These are phyloP conservation scores for Amphipyra berbera DNA, from an alignment of 2,888 invertebrate genomes.

Conservation along the genomic window DNA sequence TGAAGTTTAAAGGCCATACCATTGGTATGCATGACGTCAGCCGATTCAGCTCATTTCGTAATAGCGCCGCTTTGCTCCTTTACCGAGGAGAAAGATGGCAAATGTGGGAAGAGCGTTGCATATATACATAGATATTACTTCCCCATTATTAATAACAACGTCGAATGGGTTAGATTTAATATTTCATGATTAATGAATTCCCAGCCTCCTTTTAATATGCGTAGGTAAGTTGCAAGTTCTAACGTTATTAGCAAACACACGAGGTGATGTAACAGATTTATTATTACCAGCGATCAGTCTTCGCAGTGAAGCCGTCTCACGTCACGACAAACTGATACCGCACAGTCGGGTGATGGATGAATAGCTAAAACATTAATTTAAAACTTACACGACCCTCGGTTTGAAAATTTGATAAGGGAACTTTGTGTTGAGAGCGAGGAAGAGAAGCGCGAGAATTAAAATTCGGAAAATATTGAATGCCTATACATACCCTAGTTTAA, in stretches of 20 bases:
- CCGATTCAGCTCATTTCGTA: conserved; percentile 5
- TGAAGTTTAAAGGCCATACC: no score
- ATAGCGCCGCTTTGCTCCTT: conserved; percentile 11
- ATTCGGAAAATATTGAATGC: background rate
- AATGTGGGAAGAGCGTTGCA: background rate
- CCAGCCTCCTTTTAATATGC: conserved; percentile 51
- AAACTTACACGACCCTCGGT: conserved; percentile 68
- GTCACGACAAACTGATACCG: conserved; percentile 69
- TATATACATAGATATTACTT: background rate
- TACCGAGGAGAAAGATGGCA: conserved; percentile 20
- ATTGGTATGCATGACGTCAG: conserved; percentile 26
- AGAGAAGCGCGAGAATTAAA: conserved; percentile 12
- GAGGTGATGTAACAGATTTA: conserved; percentile 58
- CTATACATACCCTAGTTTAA: no score
- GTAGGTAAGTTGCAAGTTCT: conserved; percentile 46
- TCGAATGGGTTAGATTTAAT: conserved; percentile 33
- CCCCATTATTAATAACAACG: conserved; percentile 19
- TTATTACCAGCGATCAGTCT: conserved; percentile 66
- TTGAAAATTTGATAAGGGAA: conserved; percentile 66
- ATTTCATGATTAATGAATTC: conserved; percentile 53
- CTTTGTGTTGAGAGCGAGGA: conserved; percentile 32
- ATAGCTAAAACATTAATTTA: conserved; percentile 71
- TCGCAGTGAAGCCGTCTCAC: conserved; percentile 59
- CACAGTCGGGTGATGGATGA: conserved; percentile 67
- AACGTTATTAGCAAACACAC: conserved; percentile 53